phyloP scores from a whole-genome alignment of 2,888 invertebrate species.

The Aleiodes testaceus region DNA sequence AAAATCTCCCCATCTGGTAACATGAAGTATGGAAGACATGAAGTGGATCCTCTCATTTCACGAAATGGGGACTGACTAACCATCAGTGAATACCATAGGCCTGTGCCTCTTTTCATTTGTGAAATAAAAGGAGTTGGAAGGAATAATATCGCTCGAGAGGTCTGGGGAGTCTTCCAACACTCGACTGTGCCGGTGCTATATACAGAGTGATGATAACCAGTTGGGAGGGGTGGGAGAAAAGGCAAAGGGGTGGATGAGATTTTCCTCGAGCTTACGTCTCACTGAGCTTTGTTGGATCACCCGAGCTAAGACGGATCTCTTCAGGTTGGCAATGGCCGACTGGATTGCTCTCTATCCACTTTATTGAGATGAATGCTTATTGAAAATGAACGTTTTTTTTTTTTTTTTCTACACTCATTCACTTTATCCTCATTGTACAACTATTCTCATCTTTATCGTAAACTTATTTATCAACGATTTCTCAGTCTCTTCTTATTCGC shows the following conservation, averaged over 20 bases:
- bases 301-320: slow-evolving; percentile 44
- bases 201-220: slow-evolving; percentile 15
- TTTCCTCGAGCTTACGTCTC: slow-evolving; percentile 43
- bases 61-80: slow-evolving; percentile 10
- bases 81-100: not conserved
- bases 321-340: slow-evolving; percentile 45
- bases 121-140: not conserved
- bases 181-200: not conserved
- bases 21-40: slow-evolving; percentile 5
- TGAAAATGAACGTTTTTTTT: slow-evolving; percentile 53
- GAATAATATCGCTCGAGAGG: slow-evolving; percentile 23
- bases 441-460: not conserved
- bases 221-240: slow-evolving; percentile 26
- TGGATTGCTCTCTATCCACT: slow-evolving; percentile 59
- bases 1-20: not conserved
- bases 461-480: slow-evolving; percentile 10
- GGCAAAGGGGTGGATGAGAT: slow-evolving; percentile 16
- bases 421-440: slow-evolving; percentile 26
- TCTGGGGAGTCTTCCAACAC: slow-evolving; percentile 8
- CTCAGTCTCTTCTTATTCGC: not conserved
- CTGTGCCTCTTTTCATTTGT: not conserved
- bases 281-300: slow-evolving; percentile 50
- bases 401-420: slow-evolving; percentile 28
- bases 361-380: slow-evolving; percentile 63
- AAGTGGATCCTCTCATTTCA: slow-evolving; percentile 7